phyloP scores from a whole-genome alignment of 2,797 vertebrate species.

The Iguana delicatissima region DNA sequence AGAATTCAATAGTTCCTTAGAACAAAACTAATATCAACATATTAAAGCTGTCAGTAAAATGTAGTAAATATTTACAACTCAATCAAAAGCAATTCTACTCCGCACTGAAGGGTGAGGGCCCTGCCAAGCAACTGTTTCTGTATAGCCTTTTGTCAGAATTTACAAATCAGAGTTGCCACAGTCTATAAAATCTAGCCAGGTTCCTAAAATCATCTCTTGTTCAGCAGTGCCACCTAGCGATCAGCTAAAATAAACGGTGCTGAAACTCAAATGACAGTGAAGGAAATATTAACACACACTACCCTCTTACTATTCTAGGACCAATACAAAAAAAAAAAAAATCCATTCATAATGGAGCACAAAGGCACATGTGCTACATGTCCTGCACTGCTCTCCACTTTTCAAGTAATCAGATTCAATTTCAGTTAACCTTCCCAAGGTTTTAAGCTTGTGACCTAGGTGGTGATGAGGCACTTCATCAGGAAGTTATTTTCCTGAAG shows the following conservation, averaged over 20 bases:
- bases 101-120: background rate
- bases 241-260: constrained; percentile 1
- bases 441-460: background rate
- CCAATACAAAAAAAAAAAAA: background rate
- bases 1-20: background rate
- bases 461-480: background rate
- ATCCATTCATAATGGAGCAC: background rate
- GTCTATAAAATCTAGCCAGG: background rate
- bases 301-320: too few relatives aligned
- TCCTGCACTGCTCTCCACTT: background rate
- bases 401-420: background rate
- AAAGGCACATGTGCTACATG: background rate
- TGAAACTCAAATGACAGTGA: background rate
- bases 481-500: background rate
- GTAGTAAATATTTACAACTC: background rate
- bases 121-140: background rate
- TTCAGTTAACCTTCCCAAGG: background rate
- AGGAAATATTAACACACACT: too few relatives aligned
- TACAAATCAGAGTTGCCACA: background rate
- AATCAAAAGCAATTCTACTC: background rate
- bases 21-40: background rate
- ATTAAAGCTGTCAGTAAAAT: background rate
- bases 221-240: constrained; percentile 71
- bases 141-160: background rate
- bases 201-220: constrained; percentile 27